Evolutionary conservation across 1,140 invertebrate species (phyloP).

Genomic region (Drosophila watanabei): DNA sequence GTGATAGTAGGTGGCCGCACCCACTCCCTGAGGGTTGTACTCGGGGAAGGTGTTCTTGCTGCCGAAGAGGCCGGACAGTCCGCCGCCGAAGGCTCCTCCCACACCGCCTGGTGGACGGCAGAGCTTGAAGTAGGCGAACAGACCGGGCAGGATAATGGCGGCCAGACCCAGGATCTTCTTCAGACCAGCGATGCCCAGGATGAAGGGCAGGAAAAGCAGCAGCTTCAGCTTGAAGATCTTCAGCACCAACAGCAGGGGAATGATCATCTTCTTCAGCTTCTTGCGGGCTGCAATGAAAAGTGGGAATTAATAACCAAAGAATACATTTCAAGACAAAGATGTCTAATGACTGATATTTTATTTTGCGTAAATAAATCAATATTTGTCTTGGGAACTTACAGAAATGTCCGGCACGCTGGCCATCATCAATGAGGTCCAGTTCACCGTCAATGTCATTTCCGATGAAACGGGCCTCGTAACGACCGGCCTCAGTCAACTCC

Average conservation of each 20-base stretch:
- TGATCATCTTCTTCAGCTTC: slow-evolving; percentile 92
- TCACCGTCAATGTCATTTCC: slow-evolving; percentile 92
- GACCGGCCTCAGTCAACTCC: slow-evolving; percentile 89
- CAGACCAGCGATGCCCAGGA: slow-evolving; percentile 92
- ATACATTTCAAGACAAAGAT: not conserved
- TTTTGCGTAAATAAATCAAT: not conserved
- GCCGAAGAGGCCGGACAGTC: slow-evolving; percentile 75
- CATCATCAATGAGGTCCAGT: slow-evolving; percentile 92
- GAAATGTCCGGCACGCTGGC: slow-evolving; percentile 89
- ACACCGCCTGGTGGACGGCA: slow-evolving; percentile 87
- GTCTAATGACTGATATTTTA: too few relatives aligned
- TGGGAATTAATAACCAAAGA: slow-evolving; percentile 23
- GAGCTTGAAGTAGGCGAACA: slow-evolving; percentile 93
- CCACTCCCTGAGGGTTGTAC: slow-evolving; percentile 88
- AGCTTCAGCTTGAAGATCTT: slow-evolving; percentile 94
- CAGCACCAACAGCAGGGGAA: slow-evolving; percentile 92
- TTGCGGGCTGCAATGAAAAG: slow-evolving; percentile 88
- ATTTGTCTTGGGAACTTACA: slow-evolving; percentile 88
- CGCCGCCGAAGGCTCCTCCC: slow-evolving; percentile 66
- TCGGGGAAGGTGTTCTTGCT: slow-evolving; percentile 86
- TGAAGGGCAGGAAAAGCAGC: slow-evolving; percentile 92
- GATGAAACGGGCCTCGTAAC: slow-evolving; percentile 91
- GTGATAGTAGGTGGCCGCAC: slow-evolving; percentile 87
- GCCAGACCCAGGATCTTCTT: slow-evolving; percentile 93
- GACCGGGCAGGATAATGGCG: slow-evolving; percentile 90